A percentile compares a stretch with the other conserved stretches of the same genome.
Conservation (phyloP, 2,888 invertebrate species). For the Xestia sexstrigata region DNA sequence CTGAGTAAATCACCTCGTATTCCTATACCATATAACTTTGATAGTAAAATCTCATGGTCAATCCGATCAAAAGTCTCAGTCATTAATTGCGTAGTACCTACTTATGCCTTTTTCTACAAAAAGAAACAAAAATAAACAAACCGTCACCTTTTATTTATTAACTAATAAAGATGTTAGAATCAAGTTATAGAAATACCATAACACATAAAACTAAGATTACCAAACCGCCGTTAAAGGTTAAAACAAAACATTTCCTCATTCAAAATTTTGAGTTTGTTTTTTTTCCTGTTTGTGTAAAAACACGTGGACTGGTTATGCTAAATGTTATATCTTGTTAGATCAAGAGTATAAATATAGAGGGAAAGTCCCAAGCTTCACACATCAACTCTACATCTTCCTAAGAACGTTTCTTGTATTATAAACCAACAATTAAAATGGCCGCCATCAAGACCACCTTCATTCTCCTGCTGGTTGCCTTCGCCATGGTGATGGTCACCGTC, state of each 20-base stretch:
- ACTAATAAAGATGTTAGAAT: not conserved
- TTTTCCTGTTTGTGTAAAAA: not conserved
- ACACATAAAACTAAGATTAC: not conserved
- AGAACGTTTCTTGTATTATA: not conserved
- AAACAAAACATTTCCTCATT: not conserved
- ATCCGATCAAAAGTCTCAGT: too few relatives aligned
- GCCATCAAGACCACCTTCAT: conserved; percentile 39
- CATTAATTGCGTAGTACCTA: too few relatives aligned
- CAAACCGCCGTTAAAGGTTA: not conserved
- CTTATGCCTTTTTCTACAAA: too few relatives aligned
- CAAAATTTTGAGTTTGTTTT: not conserved
- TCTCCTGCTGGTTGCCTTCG: conserved; percentile 39
- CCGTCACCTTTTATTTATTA: not conserved
- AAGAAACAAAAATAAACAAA: not conserved
- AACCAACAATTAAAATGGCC: conserved; percentile 24
- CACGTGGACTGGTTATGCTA: not conserved
- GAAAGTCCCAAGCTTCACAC: not conserved
- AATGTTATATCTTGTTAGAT: not conserved
- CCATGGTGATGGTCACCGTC: conserved; percentile 35
- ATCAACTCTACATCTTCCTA: not conserved
- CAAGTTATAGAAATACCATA: not conserved
- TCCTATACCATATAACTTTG: too few relatives aligned
- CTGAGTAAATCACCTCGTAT: too few relatives aligned
- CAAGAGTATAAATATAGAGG: not conserved
- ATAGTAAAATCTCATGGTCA: too few relatives aligned